Base-by-base conservation (phyloP, 2,888 invertebrate species). In the Psylliodes chrysocephalus region DNA sequence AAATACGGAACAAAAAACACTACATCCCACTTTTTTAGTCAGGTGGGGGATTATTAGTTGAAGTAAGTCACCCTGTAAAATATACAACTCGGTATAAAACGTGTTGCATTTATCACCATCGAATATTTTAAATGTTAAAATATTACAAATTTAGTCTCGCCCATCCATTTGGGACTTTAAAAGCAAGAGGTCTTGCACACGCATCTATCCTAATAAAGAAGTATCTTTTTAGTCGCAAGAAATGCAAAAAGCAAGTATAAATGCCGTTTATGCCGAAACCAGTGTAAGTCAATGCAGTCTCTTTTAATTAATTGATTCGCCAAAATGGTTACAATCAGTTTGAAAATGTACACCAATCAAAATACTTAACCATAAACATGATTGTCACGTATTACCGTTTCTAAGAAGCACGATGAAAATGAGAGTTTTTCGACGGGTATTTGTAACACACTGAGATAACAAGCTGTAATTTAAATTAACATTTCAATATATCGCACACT, bases 221-320 rank as follows among this genome's bases (percentile, higher is more conserved):
- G 71, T 72, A 69, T 68, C 71, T 71, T 71, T 73, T 73, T 67
- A 66, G 59, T 54, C 51, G 62, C 63, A 57, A 55, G 52, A 35
- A 22, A 14, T 15, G 38, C 42, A 64, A 66, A 69, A 69, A 69
- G 55, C 38, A 30, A 53, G 64, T 59, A 66, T 64, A 67, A 67
- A 71, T 72, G 70, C 68, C 65, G 67, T 71, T 70, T 69, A 75
- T 68, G 71, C 73, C 73, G 71, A 73, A 75, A 72, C 68, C 64
- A 72, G 72, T 68, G 69, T 59, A 60, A 59, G 59, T 67, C 60
- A 60, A 72, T 62, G 67, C 69, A 70, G 71, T 72, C 67, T 64
- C 62, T 72, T 64, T 74, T 77, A 78, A 78, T 77, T 78, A 78
- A 78, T 78, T 77, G 75, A 62, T 75, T 74, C 75, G 74, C 71